Evolutionary conservation across 2,797 vertebrate genomes (phyloP).

Genomic region (Pipistrellus nathusii): DNA sequence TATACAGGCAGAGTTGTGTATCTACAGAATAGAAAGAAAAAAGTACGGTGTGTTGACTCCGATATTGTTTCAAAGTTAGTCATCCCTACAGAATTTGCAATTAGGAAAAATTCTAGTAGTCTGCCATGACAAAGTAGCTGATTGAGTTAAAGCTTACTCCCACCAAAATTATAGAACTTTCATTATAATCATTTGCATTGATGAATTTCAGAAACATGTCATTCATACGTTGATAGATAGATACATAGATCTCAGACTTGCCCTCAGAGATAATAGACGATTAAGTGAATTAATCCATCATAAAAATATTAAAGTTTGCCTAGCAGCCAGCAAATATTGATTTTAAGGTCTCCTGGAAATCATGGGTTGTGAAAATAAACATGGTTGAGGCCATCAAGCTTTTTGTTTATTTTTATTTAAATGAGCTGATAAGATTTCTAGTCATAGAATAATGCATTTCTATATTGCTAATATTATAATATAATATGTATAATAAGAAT

Average conservation of each 20-base stretch:
- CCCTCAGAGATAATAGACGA: neutral
- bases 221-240: neutral
- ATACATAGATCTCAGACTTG: neutral
- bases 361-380: neutral
- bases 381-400: neutral
- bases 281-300: neutral
- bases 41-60: neutral
- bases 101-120: neutral
- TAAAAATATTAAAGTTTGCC: slow-evolving; percentile 18
- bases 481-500: neutral
- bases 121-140: neutral
- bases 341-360: neutral
- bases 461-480: neutral
- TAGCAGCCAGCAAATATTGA: neutral
- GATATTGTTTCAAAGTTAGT: neutral
- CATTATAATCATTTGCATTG: neutral
- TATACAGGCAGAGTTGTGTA: neutral
- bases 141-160: neutral
- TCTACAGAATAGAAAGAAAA: neutral
- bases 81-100: neutral
- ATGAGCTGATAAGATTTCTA: slow-evolving; percentile 2
- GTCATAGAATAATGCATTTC: neutral
- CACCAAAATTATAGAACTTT: neutral
- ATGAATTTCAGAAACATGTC: neutral
- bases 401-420: neutral